Evolutionary conservation across 2,797 vertebrate species (phyloP).

Genomic region (Enteromius trimaculatus): DNA sequence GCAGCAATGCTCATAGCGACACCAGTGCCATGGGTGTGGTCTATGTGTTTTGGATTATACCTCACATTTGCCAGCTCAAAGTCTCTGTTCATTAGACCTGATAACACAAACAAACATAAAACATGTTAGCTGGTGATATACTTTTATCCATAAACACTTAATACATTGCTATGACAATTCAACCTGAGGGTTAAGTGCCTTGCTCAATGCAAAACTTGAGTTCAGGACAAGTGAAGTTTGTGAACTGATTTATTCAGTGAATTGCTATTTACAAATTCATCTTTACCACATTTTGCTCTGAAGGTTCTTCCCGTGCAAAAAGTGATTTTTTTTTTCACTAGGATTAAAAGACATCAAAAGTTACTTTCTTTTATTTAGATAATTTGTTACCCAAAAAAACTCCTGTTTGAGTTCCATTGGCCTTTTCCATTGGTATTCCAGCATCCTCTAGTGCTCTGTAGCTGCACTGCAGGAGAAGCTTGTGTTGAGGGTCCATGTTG

Average conservation of each 20-base stretch:
- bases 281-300: too few species aligned
- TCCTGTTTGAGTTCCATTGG: too few species aligned
- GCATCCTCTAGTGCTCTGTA: too few species aligned
- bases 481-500: too few species aligned
- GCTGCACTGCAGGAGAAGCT: too few species aligned
- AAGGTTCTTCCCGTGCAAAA: not conserved
- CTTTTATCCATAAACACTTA: too few species aligned
- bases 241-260: not conserved
- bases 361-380: not conserved
- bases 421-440: too few species aligned
- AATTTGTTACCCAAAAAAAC: too few species aligned
- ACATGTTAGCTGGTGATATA: not conserved
- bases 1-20: constrained; percentile 84
- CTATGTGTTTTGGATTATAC: constrained; percentile 69
- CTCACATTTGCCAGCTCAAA: constrained; percentile 73
- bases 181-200: not conserved
- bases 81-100: constrained; percentile 89
- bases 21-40: constrained; percentile 83
- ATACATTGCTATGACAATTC: not conserved
- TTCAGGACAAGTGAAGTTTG: not conserved
- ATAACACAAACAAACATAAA: constrained; percentile 36
- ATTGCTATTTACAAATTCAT: not conserved
- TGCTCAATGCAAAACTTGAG: not conserved
- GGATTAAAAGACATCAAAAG: not conserved
- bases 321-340: not conserved